Evolutionary conservation across 1,140 invertebrate species (phyloP).

Genomic region (Oedothorax gibbosus): DNA sequence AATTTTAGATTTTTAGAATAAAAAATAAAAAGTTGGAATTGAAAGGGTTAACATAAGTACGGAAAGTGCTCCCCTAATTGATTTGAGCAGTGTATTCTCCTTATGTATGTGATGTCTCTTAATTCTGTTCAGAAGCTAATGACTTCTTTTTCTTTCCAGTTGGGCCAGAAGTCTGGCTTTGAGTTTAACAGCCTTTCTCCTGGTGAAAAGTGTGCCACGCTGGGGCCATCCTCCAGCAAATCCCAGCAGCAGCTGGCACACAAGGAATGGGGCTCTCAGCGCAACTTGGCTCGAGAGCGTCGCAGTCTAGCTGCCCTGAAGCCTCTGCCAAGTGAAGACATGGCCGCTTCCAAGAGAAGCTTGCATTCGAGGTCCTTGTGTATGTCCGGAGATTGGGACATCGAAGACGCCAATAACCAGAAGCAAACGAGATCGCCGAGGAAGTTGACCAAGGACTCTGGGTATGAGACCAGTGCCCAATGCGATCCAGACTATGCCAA

Average conservation of each 20-base stretch:
- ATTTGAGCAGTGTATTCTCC: too few species aligned
- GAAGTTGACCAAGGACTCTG: constrained; percentile 68
- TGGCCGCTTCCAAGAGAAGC: constrained; percentile 27
- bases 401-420: constrained; percentile 8
- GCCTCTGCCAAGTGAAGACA: background rate
- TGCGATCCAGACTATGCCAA: constrained; percentile 66
- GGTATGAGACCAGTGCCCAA: constrained; percentile 66
- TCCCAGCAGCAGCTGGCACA: constrained; percentile 17
- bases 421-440: constrained; percentile 62
- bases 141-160: constrained; percentile 5
- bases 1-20: too few species aligned
- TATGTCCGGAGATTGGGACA: constrained; percentile 33
- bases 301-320: constrained; percentile 34
- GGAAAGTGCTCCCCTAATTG: too few species aligned
- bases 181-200: constrained; percentile 17
- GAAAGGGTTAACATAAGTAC: too few species aligned
- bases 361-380: constrained; percentile 45
- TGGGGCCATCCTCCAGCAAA: background rate
- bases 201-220: constrained; percentile 27
- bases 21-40: too few species aligned
- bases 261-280: constrained; percentile 47
- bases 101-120: too few species aligned
- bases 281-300: constrained; percentile 42
- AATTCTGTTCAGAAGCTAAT: too few species aligned
- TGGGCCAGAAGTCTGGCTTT: constrained; percentile 23